Evolutionary conservation across 2,113 vertebrate species (phyloP).

Genomic region (Rhadina sibilatrix): DNA sequence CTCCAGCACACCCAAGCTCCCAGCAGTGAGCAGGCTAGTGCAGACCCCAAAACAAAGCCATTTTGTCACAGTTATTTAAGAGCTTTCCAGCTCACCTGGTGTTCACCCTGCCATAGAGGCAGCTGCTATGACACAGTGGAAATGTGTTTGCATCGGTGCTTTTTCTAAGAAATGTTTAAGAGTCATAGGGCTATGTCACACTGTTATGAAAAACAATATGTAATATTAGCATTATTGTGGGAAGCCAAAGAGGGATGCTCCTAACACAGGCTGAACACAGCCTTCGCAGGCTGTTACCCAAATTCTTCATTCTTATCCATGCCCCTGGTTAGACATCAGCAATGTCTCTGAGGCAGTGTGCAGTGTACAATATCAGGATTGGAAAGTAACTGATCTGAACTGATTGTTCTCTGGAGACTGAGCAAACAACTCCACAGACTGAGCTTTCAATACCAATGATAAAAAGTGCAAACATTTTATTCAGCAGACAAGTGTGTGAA

Average conservation of each 20-base stretch:
- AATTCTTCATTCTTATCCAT: neutral
- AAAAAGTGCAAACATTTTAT: conserved; percentile 64
- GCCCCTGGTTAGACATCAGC: neutral
- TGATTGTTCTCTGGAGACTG: conserved; percentile 34
- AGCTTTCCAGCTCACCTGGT: neutral
- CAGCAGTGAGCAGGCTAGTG: neutral
- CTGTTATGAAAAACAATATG: neutral
- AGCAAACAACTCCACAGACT: conserved; percentile 3
- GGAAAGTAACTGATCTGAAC: conserved; percentile 3
- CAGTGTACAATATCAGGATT: neutral
- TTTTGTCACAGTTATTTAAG: neutral
- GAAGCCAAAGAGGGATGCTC: neutral
- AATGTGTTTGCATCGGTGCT: neutral
- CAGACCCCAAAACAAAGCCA: neutral
- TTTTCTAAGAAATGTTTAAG: neutral
- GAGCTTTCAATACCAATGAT: conserved; percentile 40
- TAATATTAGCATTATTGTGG: neutral
- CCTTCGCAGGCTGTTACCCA: neutral
- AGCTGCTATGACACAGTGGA: neutral
- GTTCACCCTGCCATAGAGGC: neutral
- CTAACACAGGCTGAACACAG: neutral
- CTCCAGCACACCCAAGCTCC: neutral
- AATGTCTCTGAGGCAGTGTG: neutral
- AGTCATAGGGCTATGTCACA: neutral
- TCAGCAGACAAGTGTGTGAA: conserved; percentile 31